These are phyloP conservation scores for Oceanodroma tethys DNA, from an alignment of 2,113 vertebrate species.

Conservation along the genomic window DNA sequence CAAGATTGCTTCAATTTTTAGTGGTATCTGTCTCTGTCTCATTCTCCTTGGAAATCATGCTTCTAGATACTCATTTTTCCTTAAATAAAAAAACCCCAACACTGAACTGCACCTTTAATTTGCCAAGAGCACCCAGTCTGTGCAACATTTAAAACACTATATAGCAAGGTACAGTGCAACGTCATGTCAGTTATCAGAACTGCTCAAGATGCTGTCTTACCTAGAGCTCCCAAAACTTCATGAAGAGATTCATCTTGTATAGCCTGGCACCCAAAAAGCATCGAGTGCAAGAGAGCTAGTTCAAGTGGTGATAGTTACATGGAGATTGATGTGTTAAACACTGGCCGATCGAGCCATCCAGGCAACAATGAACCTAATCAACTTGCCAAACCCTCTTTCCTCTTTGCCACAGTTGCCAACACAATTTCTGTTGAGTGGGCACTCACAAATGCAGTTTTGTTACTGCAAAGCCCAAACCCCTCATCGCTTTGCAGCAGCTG, in stretches of 20 bases:
- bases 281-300: background rate
- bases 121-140: background rate
- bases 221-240: background rate
- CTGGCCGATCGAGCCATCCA: background rate
- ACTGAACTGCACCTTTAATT: background rate
- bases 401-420: background rate
- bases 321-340: background rate
- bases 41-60: background rate
- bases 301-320: background rate
- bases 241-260: background rate
- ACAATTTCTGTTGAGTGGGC: background rate
- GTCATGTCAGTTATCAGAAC: background rate
- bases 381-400: background rate
- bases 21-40: background rate
- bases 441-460: background rate
- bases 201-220: background rate
- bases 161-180: background rate
- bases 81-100: fast-evolving
- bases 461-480: background rate
- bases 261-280: background rate
- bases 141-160: background rate
- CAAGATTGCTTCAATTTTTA: background rate
- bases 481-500: background rate
- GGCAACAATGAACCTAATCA: background rate
- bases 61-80: background rate